Evolutionary conservation across 2,113 vertebrate species (phyloP).

Genomic region (Aythya baeri): DNA sequence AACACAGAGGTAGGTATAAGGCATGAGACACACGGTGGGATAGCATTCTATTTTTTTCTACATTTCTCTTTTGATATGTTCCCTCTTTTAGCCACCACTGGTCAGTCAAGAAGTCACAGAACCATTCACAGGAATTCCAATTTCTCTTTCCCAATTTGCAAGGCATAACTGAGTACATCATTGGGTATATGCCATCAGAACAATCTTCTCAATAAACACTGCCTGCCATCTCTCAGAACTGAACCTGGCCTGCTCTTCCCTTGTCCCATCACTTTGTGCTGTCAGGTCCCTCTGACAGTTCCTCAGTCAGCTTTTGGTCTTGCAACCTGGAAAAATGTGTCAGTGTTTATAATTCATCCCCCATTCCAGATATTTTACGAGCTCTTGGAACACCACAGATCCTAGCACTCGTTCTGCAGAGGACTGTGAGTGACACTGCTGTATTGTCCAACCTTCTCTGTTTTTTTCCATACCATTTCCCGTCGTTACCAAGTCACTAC

Average conservation of each 20-base stretch:
- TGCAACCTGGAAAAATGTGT: not conserved
- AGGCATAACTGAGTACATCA: not conserved
- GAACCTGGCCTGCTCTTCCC: not conserved
- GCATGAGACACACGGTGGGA: not conserved
- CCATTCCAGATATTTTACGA: not conserved
- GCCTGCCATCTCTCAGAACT: not conserved
- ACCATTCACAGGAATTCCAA: not conserved
- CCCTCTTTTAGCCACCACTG: not conserved
- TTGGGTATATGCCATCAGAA: not conserved
- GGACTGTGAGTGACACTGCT: not conserved
- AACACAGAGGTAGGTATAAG: not conserved
- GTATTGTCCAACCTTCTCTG: not conserved
- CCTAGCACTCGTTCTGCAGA: not conserved
- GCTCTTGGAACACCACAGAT: not conserved
- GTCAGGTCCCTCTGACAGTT: not conserved
- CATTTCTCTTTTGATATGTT: not conserved
- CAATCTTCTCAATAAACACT: not conserved
- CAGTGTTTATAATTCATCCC: not conserved
- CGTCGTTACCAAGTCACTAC: not conserved
- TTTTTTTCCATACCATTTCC: not conserved
- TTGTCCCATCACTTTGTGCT: not conserved
- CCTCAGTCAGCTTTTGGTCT: not conserved
- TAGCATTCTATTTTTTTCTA: not conserved
- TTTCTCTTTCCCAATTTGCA: not conserved
- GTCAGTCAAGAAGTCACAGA: not conserved